A percentile compares a stretch with the other conserved stretches of the same genome.
These are phyloP conservation scores for Channa striata DNA, from an alignment of 2,797 vertebrate species.

Conservation along the genomic window DNA sequence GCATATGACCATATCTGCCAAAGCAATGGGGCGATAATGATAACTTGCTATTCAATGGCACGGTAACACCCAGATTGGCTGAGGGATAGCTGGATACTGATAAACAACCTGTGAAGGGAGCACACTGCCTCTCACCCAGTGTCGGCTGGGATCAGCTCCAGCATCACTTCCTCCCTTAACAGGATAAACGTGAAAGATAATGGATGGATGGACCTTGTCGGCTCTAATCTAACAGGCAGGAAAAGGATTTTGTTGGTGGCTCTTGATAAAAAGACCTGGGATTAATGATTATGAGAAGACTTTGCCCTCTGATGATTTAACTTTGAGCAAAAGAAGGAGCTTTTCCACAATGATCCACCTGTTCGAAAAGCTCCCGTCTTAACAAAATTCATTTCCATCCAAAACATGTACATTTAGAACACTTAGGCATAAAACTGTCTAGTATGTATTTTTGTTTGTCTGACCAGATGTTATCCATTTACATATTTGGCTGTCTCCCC, in stretches of 20 bases:
- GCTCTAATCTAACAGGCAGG: background rate
- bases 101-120: too few relatives aligned
- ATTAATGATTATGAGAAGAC: background rate
- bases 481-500: conserved; percentile 55
- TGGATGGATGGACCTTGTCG: background rate
- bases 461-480: conserved; percentile 58
- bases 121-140: too few relatives aligned
- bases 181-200: too few relatives aligned
- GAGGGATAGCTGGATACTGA: too few relatives aligned
- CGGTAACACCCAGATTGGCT: too few relatives aligned
- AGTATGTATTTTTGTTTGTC: conserved; percentile 34
- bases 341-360: background rate
- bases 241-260: background rate
- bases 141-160: too few relatives aligned
- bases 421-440: conserved; percentile 39
- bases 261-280: background rate
- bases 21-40: too few relatives aligned
- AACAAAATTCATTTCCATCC: background rate
- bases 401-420: conserved; percentile 5
- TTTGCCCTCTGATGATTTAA: too few relatives aligned
- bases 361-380: background rate
- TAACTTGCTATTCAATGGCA: too few relatives aligned
- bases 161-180: too few relatives aligned
- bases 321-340: background rate
- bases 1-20: too few relatives aligned